Percentiles rank a stretch among this genome's conserved stretches.
These are phyloP conservation scores for Vimba vimba DNA, from an alignment of 2,113 vertebrate species.

Conservation along the genomic window DNA sequence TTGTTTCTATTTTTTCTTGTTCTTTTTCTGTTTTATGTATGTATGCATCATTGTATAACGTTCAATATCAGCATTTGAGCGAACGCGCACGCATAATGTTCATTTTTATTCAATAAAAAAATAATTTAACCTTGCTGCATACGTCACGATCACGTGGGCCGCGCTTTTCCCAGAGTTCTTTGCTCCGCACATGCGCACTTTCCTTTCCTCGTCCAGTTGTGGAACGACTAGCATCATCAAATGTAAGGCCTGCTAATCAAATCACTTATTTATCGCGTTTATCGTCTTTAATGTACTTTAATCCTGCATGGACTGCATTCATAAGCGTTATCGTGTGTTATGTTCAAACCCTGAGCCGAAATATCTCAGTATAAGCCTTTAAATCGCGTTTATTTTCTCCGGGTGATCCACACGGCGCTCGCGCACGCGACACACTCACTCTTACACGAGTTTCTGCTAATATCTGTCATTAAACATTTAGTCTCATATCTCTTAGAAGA, in stretches of 20 bases:
- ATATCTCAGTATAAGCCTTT: neutral
- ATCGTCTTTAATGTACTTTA: neutral
- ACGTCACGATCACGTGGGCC: neutral
- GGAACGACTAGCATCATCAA: slow-evolving; percentile 72
- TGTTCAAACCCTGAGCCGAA: neutral
- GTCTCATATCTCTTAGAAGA: no score
- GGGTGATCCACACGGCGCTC: neutral
- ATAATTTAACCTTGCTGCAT: neutral
- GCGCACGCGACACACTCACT: neutral
- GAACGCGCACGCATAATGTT: neutral
- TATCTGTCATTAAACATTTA: no score
- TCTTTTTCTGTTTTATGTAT: no score
- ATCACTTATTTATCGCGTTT: neutral
- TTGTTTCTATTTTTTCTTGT: no score
- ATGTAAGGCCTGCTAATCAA: slow-evolving; percentile 67
- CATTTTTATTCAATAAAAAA: neutral
- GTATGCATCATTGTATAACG: no score
- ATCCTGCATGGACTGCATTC: fast-evolving
- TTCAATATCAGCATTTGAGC: no score
- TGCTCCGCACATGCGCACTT: slow-evolving; percentile 71
- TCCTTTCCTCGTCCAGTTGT: slow-evolving; percentile 73
- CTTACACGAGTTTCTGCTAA: neutral
- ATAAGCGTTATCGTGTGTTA: neutral
- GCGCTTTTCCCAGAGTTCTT: slow-evolving; percentile 52
- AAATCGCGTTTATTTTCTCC: neutral